Evolutionary conservation across 2,888 invertebrate genomes (phyloP).

Genomic region (Tiliacea citrago): DNA sequence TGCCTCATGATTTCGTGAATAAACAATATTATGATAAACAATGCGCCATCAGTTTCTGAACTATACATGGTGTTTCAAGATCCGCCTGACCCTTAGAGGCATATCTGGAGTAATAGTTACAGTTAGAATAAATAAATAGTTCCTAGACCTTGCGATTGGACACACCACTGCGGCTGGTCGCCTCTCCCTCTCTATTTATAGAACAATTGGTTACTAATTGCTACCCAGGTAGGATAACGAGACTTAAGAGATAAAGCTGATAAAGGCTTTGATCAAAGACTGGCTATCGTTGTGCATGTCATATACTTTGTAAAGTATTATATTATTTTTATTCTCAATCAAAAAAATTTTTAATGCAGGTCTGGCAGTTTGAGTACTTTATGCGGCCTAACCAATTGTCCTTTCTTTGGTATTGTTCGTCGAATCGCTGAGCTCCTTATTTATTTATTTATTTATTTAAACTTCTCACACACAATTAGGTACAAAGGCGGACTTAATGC

Average conservation of each 20-base stretch:
- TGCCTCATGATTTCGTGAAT: constrained; percentile 39
- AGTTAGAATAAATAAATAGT: constrained; percentile 57
- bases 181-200: constrained; percentile 80
- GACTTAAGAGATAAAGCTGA: neutral
- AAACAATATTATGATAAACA: constrained; percentile 30
- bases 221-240: constrained; percentile 22
- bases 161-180: constrained; percentile 72
- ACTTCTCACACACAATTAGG: no score
- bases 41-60: constrained; percentile 39
- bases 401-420: no score
- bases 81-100: constrained; percentile 46
- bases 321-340: no score
- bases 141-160: constrained; percentile 73
- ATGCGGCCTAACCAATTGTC: no score
- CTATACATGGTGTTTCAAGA: constrained; percentile 60
- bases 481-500: no score
- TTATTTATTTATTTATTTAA: no score
- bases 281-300: neutral
- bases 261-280: neutral
- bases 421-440: no score
- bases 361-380: no score
- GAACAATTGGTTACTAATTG: constrained; percentile 49
- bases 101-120: constrained; percentile 47
- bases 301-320: no score
- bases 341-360: no score